Base-by-base conservation (phyloP, 2,888 invertebrate genomes). In the Beris morrisii region DNA sequence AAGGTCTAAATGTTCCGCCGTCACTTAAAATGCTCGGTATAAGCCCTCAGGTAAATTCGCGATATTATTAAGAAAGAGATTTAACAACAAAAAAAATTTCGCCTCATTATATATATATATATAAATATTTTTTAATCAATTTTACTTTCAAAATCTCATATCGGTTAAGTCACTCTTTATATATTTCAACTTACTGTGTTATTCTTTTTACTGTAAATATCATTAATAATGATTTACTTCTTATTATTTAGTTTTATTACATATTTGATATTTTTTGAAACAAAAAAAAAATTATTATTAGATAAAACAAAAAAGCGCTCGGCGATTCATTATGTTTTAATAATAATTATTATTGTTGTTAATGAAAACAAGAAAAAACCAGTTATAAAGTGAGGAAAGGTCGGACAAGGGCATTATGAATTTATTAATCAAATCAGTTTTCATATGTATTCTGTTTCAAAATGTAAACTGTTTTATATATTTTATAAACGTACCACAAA, bases 11-110 rank as follows among this genome's bases (percentile, higher is more conserved):
- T 82, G 89, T 95, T 55, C 95, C 95, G 50, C 95, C 95, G 61
- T 93, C 93, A 52, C 86, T 95, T 69, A 92, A 91, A 83, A 95
- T 95, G 94, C 87, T 95, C 55, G 95, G 95, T 70, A 91, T 95
- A 69, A 93, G 93, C 70, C 94, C 95, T 56, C 95, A 95, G 92
- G 95, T 95, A 85, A 84, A 88, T 73, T 53, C 66, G 56, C 66
- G 59, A 11, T 61, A 61, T 38, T 52, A 52, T 7, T 59, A 59
- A 59, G 30, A 48, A 31, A 30, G 43, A 43, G 38, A 43, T 5
- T 5, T 22, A 44, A 44, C 12, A 57, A 28, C 15, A 12, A 43
- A 28, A 38, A 52, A 52, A 9, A 43, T 38, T 38, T 30, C 43
- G 52, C 43, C 50, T 61, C 61, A 61, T 15, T 32, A 28, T 44